Base-by-base conservation (phyloP, 2,113 vertebrate species). In the Amblyornis subalaris region DNA sequence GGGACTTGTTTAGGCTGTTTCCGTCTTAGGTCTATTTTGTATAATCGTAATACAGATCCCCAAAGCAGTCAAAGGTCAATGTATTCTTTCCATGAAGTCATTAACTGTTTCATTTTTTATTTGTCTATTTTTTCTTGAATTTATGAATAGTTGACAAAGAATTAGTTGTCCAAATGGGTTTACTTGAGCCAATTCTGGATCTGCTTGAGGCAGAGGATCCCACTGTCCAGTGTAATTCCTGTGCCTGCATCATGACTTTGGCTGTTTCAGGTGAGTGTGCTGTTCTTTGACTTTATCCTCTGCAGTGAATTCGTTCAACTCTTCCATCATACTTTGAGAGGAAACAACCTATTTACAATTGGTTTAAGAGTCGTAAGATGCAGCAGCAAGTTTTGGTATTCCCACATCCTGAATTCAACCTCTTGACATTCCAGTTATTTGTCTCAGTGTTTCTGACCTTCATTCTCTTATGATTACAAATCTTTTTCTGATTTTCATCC, bases 161-260 rank as follows among this genome's bases (percentile, higher is more conserved):
- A 81, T 74, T 95, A n/a, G 97, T 98, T 91, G 93, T 98, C 66
- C 97, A 98, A 62, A 97, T 98, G 98, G 98, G 98, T 82, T 95
- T 98, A 91, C 96, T 98, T 94, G 97, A 98, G 83, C 98, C 98
- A 65, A 89, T 98, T 70, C 89, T 98, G 86, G 98, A 98, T 93
- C 76, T 98, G 44, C 97, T 98, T 77, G 98, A 97, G 75, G 98
- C 98, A 29, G 98, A 97, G 24, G 98, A 98, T 89, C 61, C 95
- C 36, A 74, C 92, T 9, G 96, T 98, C 71, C 98, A 98, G 94
- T 98, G 98, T 90, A 98, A 98, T 92, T 98, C 98, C 36, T 98
- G 98, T 93, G 98, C 98, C 48, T 98, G 98, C 51, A 71, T 98
- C 54, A 97, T 97, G 97, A 95, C 93, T 93, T 95, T 98, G 92